Base-by-base conservation (phyloP, 2,113 vertebrate genomes). In the Phoenicopterus ruber region DNA sequence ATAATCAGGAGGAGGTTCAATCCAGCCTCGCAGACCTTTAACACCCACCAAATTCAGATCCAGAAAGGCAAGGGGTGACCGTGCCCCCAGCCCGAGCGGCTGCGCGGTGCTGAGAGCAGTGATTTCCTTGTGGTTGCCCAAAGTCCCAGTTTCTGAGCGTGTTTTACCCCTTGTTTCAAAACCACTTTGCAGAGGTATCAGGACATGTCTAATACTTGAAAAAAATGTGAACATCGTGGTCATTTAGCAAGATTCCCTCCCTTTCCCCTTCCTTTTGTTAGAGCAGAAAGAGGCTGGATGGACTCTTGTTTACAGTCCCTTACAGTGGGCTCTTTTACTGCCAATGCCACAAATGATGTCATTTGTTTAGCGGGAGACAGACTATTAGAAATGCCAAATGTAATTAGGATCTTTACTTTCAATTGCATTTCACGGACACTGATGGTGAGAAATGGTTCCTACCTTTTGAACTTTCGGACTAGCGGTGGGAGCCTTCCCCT, bases 341-440 rank as follows among this genome's bases (percentile, higher is more conserved):
- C 93, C 91, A 91, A 3, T 92, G 96, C 87, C 94, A 95, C 95
- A 88, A 86, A 87, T 95, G 88, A 96, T 96, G 91, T 97, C 94
- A 97, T 95, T 92, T 96, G 86, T 96, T 97, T 97, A 95, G 87
- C 3, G 0, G 90, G 85, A 93, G 76, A 36, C 77, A 47, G 78
- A 19, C 94, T 89, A 84, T 93, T 89, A 59, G 87, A 95, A 94
- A 96, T 95, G 96, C 87, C 96, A 95, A 79, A 93, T 54, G 72
- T 25, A 96, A 97, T 97, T 96, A 97, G 90, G 92, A 96, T 95
- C 95, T 94, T 86, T 86, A 61, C 80, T 96, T 95, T 92, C 83
- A 76, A 46, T 0, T 86, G 67, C 12, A 4, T 72, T 83, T 92
- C 65, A 12, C 77, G 88, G 90, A 82, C 69, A 34, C 58, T 79